Conservation (phyloP, 2,113 vertebrate species). For the Lota lota region DNA sequence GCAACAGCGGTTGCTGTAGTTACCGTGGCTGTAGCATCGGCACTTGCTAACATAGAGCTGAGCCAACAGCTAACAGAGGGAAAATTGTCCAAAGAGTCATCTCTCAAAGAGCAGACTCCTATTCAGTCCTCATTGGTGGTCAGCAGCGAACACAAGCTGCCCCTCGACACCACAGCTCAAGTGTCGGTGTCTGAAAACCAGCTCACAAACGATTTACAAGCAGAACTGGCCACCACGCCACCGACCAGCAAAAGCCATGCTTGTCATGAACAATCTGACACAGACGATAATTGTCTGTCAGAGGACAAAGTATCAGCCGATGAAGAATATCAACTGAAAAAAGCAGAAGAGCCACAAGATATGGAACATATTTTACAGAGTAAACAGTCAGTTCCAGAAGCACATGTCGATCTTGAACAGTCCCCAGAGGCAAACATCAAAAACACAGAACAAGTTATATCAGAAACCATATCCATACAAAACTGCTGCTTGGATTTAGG, state of each 20-base stretch:
- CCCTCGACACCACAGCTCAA: background rate
- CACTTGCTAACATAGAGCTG: slow-evolving; percentile 38
- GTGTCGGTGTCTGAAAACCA: background rate
- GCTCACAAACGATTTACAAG: background rate
- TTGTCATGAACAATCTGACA: no score
- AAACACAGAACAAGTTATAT: background rate
- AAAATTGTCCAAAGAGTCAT: background rate
- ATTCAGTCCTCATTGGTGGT: background rate
- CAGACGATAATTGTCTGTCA: background rate
- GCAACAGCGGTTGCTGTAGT: slow-evolving; percentile 48
- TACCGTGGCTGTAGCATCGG: slow-evolving; percentile 46
- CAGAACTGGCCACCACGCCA: background rate
- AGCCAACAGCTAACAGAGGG: slow-evolving; percentile 16
- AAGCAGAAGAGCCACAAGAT: no score
- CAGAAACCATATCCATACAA: background rate
- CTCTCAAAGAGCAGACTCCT: background rate
- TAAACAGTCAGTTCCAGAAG: no score
- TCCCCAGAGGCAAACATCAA: background rate
- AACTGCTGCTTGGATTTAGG: background rate
- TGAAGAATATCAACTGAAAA: background rate
- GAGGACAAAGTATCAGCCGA: background rate
- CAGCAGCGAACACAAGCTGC: background rate
- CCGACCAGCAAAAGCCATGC: no score
- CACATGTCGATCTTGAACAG: background rate
- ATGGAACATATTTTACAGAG: no score